Conservation (phyloP, 2,888 invertebrate species). For the Horisme vitalbata region DNA sequence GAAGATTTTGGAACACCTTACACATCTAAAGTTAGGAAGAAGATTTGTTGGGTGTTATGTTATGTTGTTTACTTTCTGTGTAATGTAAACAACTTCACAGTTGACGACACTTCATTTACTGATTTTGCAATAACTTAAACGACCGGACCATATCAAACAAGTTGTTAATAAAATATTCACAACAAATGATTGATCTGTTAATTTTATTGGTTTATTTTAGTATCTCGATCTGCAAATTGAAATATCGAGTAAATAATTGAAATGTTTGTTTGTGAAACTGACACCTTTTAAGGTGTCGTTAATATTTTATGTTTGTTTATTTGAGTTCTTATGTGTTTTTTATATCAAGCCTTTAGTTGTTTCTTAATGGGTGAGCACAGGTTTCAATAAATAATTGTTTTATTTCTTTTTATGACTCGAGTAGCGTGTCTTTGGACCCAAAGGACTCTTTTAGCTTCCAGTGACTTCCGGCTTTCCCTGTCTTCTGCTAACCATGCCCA, state of each 20-base stretch:
- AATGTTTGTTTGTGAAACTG: constrained; percentile 24
- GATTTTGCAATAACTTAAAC: constrained; percentile 23
- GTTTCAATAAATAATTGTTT: no score
- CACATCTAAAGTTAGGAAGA: no score
- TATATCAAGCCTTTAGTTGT: constrained; percentile 14
- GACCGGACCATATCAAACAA: constrained; percentile 14
- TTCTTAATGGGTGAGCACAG: not conserved
- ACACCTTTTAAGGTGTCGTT: constrained; percentile 27
- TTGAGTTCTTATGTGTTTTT: constrained; percentile 15
- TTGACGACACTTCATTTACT: not conserved
- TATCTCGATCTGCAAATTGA: constrained; percentile 31
- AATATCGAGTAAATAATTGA: constrained; percentile 26
- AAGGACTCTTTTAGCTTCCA: no score
- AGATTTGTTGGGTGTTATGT: no score
- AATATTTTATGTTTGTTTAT: constrained; percentile 15
- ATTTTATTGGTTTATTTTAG: constrained; percentile 34
- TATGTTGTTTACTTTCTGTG: no score
- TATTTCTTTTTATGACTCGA: no score
- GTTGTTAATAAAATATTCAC: constrained; percentile 29
- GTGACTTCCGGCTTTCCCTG: no score
- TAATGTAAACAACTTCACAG: not conserved
- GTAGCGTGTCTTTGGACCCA: no score
- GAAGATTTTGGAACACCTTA: no score
- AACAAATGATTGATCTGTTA: constrained; percentile 28
- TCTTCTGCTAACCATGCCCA: no score